Evolutionary conservation across 2,888 invertebrate genomes (phyloP), one percentile per base, ranked within the genome.

Genomic region (Scrobipalpa costella): DNA sequence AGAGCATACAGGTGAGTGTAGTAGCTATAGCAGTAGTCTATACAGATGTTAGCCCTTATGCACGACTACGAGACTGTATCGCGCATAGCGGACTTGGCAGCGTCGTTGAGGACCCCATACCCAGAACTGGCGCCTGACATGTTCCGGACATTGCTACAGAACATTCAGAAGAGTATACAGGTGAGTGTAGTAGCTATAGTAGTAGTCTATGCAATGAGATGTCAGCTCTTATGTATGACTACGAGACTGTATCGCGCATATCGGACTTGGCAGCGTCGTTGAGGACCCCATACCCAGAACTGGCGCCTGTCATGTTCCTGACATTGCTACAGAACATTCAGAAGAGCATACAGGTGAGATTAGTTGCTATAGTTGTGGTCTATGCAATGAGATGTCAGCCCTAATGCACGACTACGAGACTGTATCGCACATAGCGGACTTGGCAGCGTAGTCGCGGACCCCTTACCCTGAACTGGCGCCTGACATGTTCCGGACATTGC

Each of bases 321-420:
- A 93, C 94, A 67, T 92, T 96, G 64, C 84, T 95, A 64, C 94
- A 94, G 71, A 94, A 93, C 66, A 96, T 97, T 75, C 96, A 97
- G 84, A 92, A 94, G 70, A 95, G 95, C 73, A 96, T 97, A 81
- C 96, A 92, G 88, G 92, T 92, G 27, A 44, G 58, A 62, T 19
- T 5, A n/a, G n/a, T n/a, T n/a, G n/a, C n/a, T n/a, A n/a, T n/a
- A n/a, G n/a, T n/a, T n/a, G n/a, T n/a, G n/a, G n/a, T n/a, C n/a
- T n/a, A n/a, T n/a, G n/a, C 89, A 94, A 94, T 72, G 98, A 98
- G 88, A 96, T 98, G 95, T 96, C 96, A 73, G 95, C 97, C 71
- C 93, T 98, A 63, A 97, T 98, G 95, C 97, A 98, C 86, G 98
- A 98, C 90, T 97, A 97, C 82, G 97, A 97, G 83, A 95, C 98